Percentiles rank a stretch among this genome's conserved stretches.
Conservation (phyloP, 2,113 vertebrate species). For the Nerophis lumbriciformis region DNA sequence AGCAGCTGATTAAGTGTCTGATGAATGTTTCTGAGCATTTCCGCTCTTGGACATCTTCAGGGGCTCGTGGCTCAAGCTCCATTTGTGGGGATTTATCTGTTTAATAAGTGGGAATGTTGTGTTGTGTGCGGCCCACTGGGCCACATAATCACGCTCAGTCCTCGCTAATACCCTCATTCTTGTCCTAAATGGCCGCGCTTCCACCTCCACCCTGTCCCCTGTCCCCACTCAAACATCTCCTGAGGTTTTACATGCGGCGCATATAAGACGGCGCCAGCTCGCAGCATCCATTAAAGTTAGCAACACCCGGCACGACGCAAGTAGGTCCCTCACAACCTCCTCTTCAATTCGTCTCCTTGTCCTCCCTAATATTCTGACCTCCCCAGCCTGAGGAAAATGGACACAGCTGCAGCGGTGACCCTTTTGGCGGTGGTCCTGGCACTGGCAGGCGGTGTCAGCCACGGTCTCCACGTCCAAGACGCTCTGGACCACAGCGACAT, state of each 20-base stretch:
- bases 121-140: conserved; percentile 38
- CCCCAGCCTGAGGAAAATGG: conserved; percentile 44
- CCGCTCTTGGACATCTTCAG: conserved; percentile 14
- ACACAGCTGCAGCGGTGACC: conserved; percentile 52
- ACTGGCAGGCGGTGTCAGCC: conserved; percentile 60
- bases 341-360: neutral
- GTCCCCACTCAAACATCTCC: conserved; percentile 37
- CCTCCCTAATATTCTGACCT: conserved; percentile 2
- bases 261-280: conserved; percentile 43
- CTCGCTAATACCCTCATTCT: conserved; percentile 55
- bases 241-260: conserved; percentile 17
- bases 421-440: conserved; percentile 62
- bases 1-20: neutral
- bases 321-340: conserved; percentile 5
- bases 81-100: conserved; percentile 65
- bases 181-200: conserved; percentile 53
- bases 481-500: conserved; percentile 34
- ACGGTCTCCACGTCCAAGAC: conserved; percentile 50
- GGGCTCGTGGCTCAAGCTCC: conserved; percentile 33
- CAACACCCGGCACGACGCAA: neutral
- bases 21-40: conserved; percentile 1
- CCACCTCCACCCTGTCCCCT: conserved; percentile 42
- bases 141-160: conserved; percentile 51
- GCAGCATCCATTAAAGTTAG: conserved; percentile 15
- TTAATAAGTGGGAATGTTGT: conserved; percentile 58